Base-by-base conservation (phyloP, 2,113 vertebrate species). In the Okapia johnstoni region DNA sequence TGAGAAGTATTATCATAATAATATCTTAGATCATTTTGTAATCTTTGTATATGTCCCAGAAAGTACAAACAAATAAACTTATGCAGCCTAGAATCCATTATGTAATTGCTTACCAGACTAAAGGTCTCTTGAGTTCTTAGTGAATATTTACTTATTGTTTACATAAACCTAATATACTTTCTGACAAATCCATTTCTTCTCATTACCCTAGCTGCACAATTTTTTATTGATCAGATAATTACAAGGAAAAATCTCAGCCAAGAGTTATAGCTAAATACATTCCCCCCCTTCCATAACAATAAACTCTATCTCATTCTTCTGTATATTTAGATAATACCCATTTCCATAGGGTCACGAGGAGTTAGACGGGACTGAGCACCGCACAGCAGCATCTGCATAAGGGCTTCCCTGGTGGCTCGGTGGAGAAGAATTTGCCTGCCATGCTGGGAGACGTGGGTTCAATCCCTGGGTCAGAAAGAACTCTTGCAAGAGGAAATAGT, bases 101-200 rank as follows among this genome's bases (percentile, higher is more conserved):
- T 25, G 28, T 70, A 88, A 76, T 46, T 63, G 25, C 61, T 94
- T 48, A 25, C 26, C 50, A 33, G 85, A 79, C 50, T 26, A 50
- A 50, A 88, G 14, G 14, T 77, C 36, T 86, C 79, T 26, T 26
- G 52, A 88, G 57, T 90, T 87, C 52, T 63, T 33, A 50, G 14
- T 30, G 48, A 96, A 76, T 84, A 93, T 46, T 61, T 50, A 46
- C 76, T 94, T 92, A 70, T 66, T 26, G 15, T 93, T 95, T 94
- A 70, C 5, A 48, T 50, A 77, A 90, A 79, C 30, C 13, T 55
- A 93, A 46, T 11, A 58, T 12, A 40, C 46, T 84, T 92, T 90
- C 61, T 92, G 89, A 84, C 16, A 90, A 43, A 85, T 54, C 92
- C 81, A 80, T 85, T 97, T 90, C 40, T 63, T 94, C n/a, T 90